Evolutionary conservation across 2,113 vertebrate species (phyloP), one percentile per base, ranked within the genome.

Genomic region (Solenodon paradoxus): DNA sequence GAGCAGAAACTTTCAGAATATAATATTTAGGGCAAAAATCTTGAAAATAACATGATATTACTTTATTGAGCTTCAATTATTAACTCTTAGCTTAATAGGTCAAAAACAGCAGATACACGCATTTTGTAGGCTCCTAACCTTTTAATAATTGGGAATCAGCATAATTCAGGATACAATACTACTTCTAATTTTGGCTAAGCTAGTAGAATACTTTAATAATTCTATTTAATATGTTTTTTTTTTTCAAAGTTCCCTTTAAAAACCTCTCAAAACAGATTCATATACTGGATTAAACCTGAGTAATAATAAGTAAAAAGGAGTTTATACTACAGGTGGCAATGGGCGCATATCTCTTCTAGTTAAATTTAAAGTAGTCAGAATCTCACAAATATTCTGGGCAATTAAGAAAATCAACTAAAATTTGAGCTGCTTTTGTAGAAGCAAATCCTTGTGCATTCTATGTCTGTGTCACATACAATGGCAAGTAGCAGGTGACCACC

Each of bases 291-390:
- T 94, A 93, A 96, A 79, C 55, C 53, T 30, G 66, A 96, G 83
- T 96, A 72, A 95, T 80, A 92, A 92, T n/a, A 94, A 92, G 85
- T 88, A 49, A 95, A 97, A 98, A 90, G 93, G 64, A 90, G 51
- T 88, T 94, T 22, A 72, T 75, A 86, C 53, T 61, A 93, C n/a
- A 92, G 77, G 90, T 94, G 91, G 96, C 92, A 97, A 96, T 64
- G 94, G 97, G 72, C 97, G 96, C 94, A 96, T 15, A 74, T 71
- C 74, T 95, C 93, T 94, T 91, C 69, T 32, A 92, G 86, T 30
- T 7, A 32, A 78, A 9, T 45, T 79, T 88, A 30, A 81, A 63
- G 22, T 40, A 82, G 45, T 57, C 42, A 92, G 47, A 69, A 84
- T 83, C 51, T 95, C 57, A 93, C 28, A 89, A 88, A 59, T 64